Evolutionary conservation across 2,113 vertebrate genomes (phyloP).

Genomic region (Sceloporus tristichus): DNA sequence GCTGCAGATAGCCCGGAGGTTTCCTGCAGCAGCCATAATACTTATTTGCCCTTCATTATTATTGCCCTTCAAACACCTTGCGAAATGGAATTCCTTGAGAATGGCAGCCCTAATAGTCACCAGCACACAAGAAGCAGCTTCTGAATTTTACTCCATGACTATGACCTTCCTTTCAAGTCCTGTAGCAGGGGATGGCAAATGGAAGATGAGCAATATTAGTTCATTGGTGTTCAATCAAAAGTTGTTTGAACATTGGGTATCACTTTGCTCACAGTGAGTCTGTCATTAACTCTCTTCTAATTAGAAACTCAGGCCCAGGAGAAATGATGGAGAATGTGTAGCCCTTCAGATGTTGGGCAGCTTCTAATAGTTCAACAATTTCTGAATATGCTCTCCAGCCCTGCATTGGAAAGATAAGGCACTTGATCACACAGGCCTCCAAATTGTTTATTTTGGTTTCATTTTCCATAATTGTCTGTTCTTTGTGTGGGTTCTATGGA

Average conservation of each 20-base stretch:
- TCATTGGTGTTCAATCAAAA: neutral
- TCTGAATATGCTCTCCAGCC: neutral
- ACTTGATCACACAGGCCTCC: neutral
- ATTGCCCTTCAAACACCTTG: too few species aligned
- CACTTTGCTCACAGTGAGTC: fast-evolving
- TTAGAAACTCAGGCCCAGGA: neutral
- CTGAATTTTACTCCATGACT: neutral
- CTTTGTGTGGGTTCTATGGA: neutral
- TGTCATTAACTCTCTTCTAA: neutral
- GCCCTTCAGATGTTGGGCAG: neutral
- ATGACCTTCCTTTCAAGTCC: neutral
- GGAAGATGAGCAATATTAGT: neutral
- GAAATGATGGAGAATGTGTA: neutral
- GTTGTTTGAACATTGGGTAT: fast-evolving
- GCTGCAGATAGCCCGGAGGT: neutral
- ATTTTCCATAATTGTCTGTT: neutral
- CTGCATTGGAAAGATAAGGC: neutral
- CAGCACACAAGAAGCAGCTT: neutral
- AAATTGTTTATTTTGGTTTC: neutral
- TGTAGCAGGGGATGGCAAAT: neutral
- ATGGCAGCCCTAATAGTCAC: neutral
- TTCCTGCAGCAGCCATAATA: neutral
- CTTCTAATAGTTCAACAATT: neutral
- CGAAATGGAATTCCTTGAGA: neutral
- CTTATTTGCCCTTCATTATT: neutral